These are phyloP conservation scores for Drosophila meridionalis DNA, from an alignment of 2,888 invertebrate genomes.

Conservation along the genomic window DNA sequence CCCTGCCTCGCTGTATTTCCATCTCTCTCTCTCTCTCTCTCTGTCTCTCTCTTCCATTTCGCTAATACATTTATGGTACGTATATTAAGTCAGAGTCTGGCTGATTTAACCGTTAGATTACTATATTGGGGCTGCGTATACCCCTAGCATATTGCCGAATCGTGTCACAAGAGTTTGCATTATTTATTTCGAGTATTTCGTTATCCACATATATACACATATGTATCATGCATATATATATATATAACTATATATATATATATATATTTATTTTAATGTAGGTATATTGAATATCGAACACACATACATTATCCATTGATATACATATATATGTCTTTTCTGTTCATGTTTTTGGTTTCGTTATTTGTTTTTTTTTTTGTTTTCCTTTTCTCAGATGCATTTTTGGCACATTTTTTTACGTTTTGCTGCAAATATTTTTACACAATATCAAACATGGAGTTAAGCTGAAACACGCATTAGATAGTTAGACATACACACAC, in stretches of 20 bases:
- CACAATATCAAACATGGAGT: constrained; percentile 50
- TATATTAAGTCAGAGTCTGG: constrained; percentile 70
- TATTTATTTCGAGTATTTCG: constrained; percentile 8
- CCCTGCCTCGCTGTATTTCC: constrained; percentile 18
- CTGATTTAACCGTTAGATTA: constrained; percentile 30
- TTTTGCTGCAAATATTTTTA: constrained; percentile 49
- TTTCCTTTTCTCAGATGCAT: constrained; percentile 43
- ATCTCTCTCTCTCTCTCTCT: background rate
- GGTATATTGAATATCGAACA: constrained; percentile 47
- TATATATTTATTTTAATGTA: constrained; percentile 18
- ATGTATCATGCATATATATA: constrained; percentile 20
- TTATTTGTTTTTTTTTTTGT: background rate
- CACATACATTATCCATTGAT: constrained; percentile 32
- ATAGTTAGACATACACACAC: constrained; percentile 1
- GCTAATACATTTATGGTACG: constrained; percentile 62
- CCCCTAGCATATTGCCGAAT: constrained; percentile 12
- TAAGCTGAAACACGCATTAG: constrained; percentile 39
- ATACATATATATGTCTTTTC: constrained; percentile 8
- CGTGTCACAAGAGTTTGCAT: constrained; percentile 5
- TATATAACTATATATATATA: background rate
- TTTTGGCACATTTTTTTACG: constrained; percentile 66
- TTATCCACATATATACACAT: constrained; percentile 9
- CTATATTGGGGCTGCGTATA: constrained; percentile 3
- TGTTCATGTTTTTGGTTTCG: background rate
- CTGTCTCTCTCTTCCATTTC: constrained; percentile 13